A percentile compares a stretch with the other conserved stretches of the same genome.
Conservation (phyloP, 2,888 invertebrate species). For the Chrysina gloriosa region DNA sequence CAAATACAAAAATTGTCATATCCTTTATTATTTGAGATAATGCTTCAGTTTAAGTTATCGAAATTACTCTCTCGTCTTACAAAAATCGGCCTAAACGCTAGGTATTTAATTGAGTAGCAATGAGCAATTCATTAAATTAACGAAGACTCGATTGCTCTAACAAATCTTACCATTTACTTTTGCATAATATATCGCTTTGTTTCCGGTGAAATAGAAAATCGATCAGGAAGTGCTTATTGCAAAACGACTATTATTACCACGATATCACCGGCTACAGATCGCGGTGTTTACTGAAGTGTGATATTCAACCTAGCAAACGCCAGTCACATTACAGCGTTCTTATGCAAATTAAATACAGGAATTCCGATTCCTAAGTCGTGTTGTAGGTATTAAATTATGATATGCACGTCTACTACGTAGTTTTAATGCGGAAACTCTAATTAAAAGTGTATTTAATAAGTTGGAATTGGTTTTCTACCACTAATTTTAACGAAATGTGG, state of each 20-base stretch:
- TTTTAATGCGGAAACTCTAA: not conserved
- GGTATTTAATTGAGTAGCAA: no score
- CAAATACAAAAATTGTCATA: no score
- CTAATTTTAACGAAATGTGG: no score
- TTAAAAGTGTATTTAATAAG: no score
- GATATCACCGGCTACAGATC: not conserved
- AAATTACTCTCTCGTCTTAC: no score
- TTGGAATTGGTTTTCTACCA: no score
- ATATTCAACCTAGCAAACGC: not conserved
- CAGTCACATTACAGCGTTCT: not conserved
- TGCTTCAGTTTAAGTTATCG: no score
- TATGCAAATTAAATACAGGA: not conserved
- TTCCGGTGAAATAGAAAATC: conserved; percentile 1
- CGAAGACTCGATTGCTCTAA: no score
- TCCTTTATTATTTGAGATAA: no score
- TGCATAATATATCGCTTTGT: not conserved
- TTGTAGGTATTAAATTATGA: not conserved
- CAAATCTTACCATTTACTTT: not conserved
- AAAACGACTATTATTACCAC: not conserved
- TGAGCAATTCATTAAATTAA: no score
- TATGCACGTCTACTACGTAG: no score
- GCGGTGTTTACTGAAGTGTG: conserved; percentile 16
- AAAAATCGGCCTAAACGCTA: no score
- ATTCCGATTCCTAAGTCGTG: not conserved
- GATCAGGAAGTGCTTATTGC: not conserved